These are phyloP conservation scores for Megaustenia siamemsis DNA, from an alignment of 2,888 invertebrate genomes.

Conservation along the genomic window DNA sequence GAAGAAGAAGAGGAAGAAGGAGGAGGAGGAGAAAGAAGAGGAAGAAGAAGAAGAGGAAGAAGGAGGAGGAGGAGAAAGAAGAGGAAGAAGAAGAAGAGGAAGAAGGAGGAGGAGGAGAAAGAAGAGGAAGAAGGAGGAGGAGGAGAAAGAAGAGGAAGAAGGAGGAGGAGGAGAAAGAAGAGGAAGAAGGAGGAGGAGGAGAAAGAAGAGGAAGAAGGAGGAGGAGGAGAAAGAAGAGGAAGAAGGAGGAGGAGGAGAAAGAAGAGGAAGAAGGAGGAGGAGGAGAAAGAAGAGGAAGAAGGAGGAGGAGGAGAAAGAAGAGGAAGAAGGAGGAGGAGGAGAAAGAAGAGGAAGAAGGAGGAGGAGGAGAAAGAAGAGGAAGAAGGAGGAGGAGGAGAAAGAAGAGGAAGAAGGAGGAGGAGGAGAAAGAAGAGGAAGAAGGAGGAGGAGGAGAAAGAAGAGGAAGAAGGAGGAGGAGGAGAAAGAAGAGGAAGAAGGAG, in stretches of 20 bases:
- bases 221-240: not conserved
- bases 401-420: not conserved
- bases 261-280: not conserved
- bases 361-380: constrained; percentile 10
- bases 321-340: not conserved
- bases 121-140: not conserved
- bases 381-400: not conserved
- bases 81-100: constrained; percentile 10
- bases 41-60: constrained; percentile 14
- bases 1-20: constrained; percentile 8
- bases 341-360: not conserved
- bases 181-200: not conserved
- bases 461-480: not conserved
- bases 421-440: not conserved
- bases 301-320: constrained; percentile 5
- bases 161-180: not conserved
- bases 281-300: constrained; percentile 3
- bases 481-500: not conserved
- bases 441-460: not conserved
- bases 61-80: constrained; percentile 9
- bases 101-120: not conserved
- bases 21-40: constrained; percentile 32
- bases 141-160: not conserved
- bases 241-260: not conserved
- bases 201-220: not conserved